phyloP scores from a whole-genome alignment of 2,113 vertebrate species.

The Pogonocichla stellata region DNA sequence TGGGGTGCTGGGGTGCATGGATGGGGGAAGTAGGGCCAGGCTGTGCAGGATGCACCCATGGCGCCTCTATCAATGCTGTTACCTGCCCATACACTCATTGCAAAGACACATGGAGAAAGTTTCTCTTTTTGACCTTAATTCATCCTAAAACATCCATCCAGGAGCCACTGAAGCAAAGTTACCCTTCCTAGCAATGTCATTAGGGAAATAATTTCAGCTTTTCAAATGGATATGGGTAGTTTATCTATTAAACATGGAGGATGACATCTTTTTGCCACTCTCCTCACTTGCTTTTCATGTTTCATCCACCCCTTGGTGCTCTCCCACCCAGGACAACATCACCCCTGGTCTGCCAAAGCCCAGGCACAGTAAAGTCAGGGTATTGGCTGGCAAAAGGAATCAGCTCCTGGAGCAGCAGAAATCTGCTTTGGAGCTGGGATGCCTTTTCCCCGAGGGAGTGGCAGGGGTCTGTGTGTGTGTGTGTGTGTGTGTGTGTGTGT shows the following conservation, averaged over 20 bases:
- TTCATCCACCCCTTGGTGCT: neutral
- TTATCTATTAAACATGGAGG: neutral
- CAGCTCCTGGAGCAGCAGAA: neutral
- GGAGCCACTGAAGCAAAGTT: neutral
- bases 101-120: neutral
- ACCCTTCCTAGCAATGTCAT: neutral
- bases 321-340: neutral
- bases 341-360: neutral
- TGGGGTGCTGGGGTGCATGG: neutral
- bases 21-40: neutral
- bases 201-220: neutral
- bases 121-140: neutral
- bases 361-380: neutral
- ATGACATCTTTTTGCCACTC: neutral
- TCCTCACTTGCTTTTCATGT: neutral
- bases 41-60: accelerated
- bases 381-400: accelerated
- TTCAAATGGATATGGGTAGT: neutral
- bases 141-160: neutral
- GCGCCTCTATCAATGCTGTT: accelerated
- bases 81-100: neutral
- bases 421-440: neutral
- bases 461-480: neutral
- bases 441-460: neutral
- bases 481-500: neutral